Conservation (phyloP, 2,888 invertebrate species). For the Tetranychus truncatus region DNA sequence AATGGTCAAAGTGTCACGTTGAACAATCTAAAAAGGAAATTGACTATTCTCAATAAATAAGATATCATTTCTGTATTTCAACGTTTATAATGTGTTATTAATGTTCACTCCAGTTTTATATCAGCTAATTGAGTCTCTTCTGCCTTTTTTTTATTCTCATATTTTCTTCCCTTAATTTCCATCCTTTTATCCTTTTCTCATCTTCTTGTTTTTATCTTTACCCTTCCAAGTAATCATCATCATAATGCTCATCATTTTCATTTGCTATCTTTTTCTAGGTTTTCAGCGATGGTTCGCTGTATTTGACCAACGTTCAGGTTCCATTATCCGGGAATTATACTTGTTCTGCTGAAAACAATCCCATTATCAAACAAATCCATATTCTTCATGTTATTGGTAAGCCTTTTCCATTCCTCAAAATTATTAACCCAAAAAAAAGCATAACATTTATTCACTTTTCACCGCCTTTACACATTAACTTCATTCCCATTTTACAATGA, state of each 20-base stretch:
- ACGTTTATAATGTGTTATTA: not conserved
- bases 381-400: constrained; percentile 42
- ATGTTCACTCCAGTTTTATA: not conserved
- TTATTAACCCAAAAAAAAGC: not conserved
- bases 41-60: not conserved
- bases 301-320: constrained; percentile 50
- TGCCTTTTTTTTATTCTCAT: not conserved
- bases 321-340: constrained; percentile 58
- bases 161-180: not conserved
- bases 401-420: constrained; percentile 17
- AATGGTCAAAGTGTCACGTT: not conserved
- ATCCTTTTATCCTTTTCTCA: not conserved
- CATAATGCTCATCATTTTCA: not conserved
- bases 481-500: not conserved
- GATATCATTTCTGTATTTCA: not conserved
- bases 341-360: constrained; percentile 51
- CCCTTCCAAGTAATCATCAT: not conserved
- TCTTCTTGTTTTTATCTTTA: not conserved
- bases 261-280: constrained; percentile 36
- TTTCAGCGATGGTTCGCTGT: constrained; percentile 53
- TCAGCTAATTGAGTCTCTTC: not conserved
- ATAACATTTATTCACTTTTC: not conserved
- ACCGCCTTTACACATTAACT: not conserved
- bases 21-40: not conserved
- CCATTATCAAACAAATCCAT: constrained; percentile 53